Conservation (phyloP, 2,888 invertebrate genomes). For the Clivina fossor region DNA sequence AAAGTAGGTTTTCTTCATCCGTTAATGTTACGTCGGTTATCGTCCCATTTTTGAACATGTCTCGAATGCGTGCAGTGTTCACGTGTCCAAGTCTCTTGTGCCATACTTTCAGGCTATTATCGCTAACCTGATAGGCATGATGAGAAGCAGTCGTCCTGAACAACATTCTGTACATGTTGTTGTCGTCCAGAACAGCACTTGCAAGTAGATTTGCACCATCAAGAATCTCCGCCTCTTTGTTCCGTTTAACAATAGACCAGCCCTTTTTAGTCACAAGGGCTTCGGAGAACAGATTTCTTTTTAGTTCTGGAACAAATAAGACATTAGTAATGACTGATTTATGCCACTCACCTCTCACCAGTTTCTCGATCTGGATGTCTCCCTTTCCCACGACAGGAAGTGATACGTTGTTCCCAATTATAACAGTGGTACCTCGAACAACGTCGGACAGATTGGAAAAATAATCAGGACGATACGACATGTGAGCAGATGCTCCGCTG, state of each 20-base stretch:
- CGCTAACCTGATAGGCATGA: conserved; percentile 35
- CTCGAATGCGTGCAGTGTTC: conserved; percentile 36
- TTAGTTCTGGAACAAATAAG: conserved; percentile 44
- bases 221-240: conserved; percentile 35
- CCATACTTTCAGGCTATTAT: conserved; percentile 37
- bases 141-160: conserved; percentile 30
- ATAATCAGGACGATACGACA: conserved; percentile 35
- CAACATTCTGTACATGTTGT: conserved; percentile 41
- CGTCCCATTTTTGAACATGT: conserved; percentile 35
- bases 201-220: conserved; percentile 34
- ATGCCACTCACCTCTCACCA: conserved; percentile 41
- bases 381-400: conserved; percentile 41
- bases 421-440: conserved; percentile 33
- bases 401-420: conserved; percentile 39
- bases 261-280: conserved; percentile 43
- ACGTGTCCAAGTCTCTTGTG: conserved; percentile 43
- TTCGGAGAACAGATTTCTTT: conserved; percentile 47
- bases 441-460: conserved; percentile 32
- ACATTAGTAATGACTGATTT: conserved; percentile 39
- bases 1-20: conserved; percentile 35
- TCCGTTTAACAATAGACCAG: conserved; percentile 42
- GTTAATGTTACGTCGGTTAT: conserved; percentile 37
- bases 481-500: conserved; percentile 42
- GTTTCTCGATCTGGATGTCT: conserved; percentile 39
- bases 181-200: conserved; percentile 34